Conservation (phyloP, 2,113 vertebrate species). For the Collichthys lucidus region DNA sequence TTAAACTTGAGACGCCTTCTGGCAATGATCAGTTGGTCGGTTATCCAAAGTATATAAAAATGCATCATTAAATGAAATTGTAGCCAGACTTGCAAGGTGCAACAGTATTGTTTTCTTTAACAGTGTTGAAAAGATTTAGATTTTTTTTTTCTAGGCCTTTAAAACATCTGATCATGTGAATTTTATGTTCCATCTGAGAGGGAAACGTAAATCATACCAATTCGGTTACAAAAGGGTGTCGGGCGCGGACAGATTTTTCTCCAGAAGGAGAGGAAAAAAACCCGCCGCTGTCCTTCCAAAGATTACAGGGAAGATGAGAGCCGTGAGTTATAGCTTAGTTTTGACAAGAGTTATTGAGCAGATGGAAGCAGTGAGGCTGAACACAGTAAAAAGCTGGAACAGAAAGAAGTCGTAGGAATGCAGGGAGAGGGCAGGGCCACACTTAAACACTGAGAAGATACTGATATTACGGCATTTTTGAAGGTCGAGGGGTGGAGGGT, state of each 20-base stretch:
- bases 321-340: slow-evolving; percentile 67
- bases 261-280: slow-evolving; percentile 28
- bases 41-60: slow-evolving; percentile 23
- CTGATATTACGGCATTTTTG: slow-evolving; percentile 29
- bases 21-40: background rate
- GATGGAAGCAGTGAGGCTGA: slow-evolving; percentile 65
- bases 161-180: background rate
- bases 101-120: background rate
- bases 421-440: slow-evolving; percentile 56
- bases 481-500: background rate
- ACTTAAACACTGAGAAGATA: slow-evolving; percentile 26
- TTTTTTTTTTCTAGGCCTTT: background rate
- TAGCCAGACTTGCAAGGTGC: background rate
- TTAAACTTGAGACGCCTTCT: background rate
- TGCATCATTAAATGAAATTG: background rate
- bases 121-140: background rate
- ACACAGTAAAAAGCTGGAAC: slow-evolving; percentile 59
- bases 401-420: slow-evolving; percentile 68
- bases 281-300: slow-evolving; percentile 27
- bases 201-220: slow-evolving; percentile 1
- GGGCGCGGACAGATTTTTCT: slow-evolving; percentile 8
- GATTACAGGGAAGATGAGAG: slow-evolving; percentile 66
- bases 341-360: slow-evolving; percentile 71
- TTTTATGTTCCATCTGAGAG: slow-evolving; percentile 1
- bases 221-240: slow-evolving; percentile 8